Evolutionary conservation across 2,797 vertebrate species (phyloP), one percentile per base, ranked within the genome.

Genomic region (Sparidentex hasta): DNA sequence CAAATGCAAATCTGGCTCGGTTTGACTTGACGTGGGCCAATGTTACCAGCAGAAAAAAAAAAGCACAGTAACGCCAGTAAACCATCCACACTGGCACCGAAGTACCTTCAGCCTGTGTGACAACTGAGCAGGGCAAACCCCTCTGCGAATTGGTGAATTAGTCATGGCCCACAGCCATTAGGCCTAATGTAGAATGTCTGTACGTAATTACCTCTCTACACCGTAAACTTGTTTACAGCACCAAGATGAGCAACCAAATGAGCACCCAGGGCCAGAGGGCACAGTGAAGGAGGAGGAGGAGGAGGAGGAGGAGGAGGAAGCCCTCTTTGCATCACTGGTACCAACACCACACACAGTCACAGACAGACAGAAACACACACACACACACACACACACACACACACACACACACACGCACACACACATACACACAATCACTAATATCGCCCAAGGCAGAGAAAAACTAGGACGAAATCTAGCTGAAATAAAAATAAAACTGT

Each of bases 101-200:
- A 63, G 78, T 51, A 70, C 76, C 85, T 76, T 54, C 61, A 84
- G 86, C 55, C 52, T 70, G 55, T 52, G 84, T 83, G 90, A 86
- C 86, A 79, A 67, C 47, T 51, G 74, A 87, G 76, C 33, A 11
- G n/a, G 52, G 62, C 47, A 80, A 87, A 88, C 41, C 88, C 71
- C 82, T 57, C 64, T 38, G 87, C 56, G 64, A 87, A 85, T 90
- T 76, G 78, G 66, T 88, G 88, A 92, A 91, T 94, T 92, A 92
- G 90, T 92, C 89, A 90, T 70, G 81, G 86, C 87, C 90, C 84
- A 72, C 82, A 83, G 77, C 90, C 84, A 92, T 93, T 93, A 92
- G 69, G 74, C 82, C 91, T 91, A 90, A 92, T 93, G 91, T 77
- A 84, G 74, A 90, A 85, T 81, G 82, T 85, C 85, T 88, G 87